Evolutionary conservation across 2,888 invertebrate species (phyloP).

Genomic region (Ceriagrion tenellum): DNA sequence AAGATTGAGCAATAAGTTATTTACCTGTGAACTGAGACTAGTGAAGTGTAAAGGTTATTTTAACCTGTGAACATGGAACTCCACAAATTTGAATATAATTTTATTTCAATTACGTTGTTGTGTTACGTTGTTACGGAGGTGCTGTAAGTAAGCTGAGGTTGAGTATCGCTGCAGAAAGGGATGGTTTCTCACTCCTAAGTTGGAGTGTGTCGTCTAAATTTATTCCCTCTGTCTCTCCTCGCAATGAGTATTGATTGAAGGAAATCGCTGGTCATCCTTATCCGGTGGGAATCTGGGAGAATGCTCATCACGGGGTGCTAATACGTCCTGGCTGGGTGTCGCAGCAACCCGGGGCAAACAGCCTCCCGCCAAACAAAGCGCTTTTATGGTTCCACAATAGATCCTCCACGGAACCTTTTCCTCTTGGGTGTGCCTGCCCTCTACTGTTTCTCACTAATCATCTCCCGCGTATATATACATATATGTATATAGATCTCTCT

Average conservation of each 20-base stretch:
- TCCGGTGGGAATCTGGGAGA: background rate
- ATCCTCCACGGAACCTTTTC: background rate
- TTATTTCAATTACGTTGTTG: too few relatives aligned
- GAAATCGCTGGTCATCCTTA: background rate
- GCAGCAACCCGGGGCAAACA: background rate
- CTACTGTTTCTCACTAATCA: background rate
- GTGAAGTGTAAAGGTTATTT: too few relatives aligned
- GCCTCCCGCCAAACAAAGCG: background rate
- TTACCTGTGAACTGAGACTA: too few relatives aligned
- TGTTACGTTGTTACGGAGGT: too few relatives aligned
- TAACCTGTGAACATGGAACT: too few relatives aligned
- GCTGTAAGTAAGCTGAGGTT: too few relatives aligned
- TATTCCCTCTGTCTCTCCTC: background rate
- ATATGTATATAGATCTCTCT: too few relatives aligned
- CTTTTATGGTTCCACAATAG: slow-evolving; percentile 17
- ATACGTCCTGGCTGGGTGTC: background rate
- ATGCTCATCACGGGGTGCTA: background rate
- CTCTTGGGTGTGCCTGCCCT: background rate
- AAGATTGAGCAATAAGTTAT: too few relatives aligned
- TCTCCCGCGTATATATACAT: background rate
- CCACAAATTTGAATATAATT: too few relatives aligned
- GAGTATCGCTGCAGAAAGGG: too few relatives aligned
- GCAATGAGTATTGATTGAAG: background rate
- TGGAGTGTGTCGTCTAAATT: too few relatives aligned
- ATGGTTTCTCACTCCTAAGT: too few relatives aligned